Evolutionary conservation across 2,888 invertebrate genomes (phyloP).

Genomic region (Amblyjoppa proteus): DNA sequence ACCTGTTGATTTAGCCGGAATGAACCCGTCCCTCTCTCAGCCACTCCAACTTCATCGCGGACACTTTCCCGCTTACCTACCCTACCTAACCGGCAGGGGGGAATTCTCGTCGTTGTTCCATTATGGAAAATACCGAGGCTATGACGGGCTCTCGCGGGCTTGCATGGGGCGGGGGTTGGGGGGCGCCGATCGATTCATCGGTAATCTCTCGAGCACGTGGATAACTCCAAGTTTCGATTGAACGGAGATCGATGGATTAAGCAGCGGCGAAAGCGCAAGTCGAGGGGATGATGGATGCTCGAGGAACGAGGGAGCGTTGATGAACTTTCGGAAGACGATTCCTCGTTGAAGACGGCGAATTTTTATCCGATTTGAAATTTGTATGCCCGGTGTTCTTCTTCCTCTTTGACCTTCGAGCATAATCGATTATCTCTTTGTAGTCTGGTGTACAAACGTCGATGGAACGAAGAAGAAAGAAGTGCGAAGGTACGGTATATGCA

Average conservation of each 20-base stretch:
- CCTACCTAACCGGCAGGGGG: background rate
- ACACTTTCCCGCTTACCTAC: conserved; percentile 16
- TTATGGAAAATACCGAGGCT: conserved; percentile 76
- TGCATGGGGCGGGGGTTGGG: background rate
- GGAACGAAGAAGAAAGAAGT: conserved; percentile 29
- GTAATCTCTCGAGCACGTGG: conserved; percentile 28
- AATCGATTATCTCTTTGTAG: conserved; percentile 27
- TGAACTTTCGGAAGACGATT: background rate
- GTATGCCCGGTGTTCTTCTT: background rate
- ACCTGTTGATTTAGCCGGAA: conserved; percentile 82
- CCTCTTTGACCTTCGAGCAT: conserved; percentile 12
- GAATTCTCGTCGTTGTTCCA: conserved; percentile 54
- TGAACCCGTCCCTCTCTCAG: conserved; percentile 66
- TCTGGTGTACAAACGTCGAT: conserved; percentile 20
- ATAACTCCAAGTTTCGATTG: background rate
- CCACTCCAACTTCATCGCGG: conserved; percentile 5
- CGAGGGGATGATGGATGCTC: conserved; percentile 2
- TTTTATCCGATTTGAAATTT: background rate
- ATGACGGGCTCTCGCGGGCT: background rate
- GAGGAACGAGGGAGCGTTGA: background rate
- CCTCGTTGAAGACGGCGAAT: background rate
- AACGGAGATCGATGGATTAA: conserved; percentile 5
- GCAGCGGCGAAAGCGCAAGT: background rate
- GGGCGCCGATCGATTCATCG: conserved; percentile 43
- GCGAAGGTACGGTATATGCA: conserved; percentile 8